Conservation (phyloP, 2,113 vertebrate species). For the Salvelinus sp. region DNA sequence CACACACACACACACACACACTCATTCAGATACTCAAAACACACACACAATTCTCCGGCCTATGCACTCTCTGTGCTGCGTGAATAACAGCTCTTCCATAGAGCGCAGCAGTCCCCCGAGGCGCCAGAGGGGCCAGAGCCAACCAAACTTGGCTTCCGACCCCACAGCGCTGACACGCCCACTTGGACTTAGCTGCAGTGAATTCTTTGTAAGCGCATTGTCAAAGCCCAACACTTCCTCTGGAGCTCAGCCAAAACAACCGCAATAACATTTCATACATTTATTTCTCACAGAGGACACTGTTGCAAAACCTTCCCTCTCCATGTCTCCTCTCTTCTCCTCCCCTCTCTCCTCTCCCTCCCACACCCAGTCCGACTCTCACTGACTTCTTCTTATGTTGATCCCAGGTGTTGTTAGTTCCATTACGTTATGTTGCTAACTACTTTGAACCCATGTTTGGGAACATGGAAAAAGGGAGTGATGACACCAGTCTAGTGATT, state of each 20-base stretch:
- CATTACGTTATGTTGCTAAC: neutral
- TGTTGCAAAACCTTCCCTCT: constrained; percentile 41
- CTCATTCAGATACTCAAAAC: constrained; percentile 1
- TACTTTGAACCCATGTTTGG: neutral
- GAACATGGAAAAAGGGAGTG: neutral
- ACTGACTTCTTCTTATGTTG: neutral
- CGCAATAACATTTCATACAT: constrained; percentile 76
- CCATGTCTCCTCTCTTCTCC: neutral
- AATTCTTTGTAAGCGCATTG: constrained; percentile 80
- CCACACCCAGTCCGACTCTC: neutral
- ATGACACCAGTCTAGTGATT: too few species aligned
- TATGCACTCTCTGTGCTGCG: constrained; percentile 29
- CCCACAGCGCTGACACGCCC: constrained; percentile 67
- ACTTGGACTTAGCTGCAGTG: constrained; percentile 68
- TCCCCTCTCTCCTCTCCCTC: neutral
- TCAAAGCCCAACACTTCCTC: constrained; percentile 79
- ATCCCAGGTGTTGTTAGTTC: neutral
- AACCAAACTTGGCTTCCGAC: constrained; percentile 76
- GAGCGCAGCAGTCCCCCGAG: constrained; percentile 58
- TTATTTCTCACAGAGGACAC: constrained; percentile 55
- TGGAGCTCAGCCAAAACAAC: constrained; percentile 64
- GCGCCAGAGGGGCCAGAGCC: constrained; percentile 59
- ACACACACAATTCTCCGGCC: neutral
- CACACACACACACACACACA: neutral
- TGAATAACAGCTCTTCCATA: constrained; percentile 60